Evolutionary conservation across 2,113 vertebrate genomes (phyloP).

Genomic region (Melanerpes formicivorus): DNA sequence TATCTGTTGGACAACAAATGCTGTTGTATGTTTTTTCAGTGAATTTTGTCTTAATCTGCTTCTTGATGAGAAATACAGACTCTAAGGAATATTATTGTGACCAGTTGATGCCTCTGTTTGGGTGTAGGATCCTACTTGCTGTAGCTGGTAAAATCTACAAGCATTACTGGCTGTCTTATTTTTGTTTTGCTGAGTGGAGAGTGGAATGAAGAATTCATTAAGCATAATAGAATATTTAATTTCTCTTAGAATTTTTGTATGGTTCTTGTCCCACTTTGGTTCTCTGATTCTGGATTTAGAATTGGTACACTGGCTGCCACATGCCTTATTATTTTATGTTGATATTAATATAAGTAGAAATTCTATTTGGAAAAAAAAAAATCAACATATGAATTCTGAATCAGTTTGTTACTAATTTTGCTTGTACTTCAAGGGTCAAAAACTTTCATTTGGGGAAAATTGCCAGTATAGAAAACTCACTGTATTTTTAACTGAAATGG

Average conservation of each 20-base stretch:
- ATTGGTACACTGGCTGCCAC: not conserved
- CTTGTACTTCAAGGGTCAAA: not conserved
- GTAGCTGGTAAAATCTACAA: not conserved
- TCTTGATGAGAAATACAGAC: not conserved
- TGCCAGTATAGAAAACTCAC: not conserved
- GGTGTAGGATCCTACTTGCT: not conserved
- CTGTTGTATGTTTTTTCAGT: not conserved
- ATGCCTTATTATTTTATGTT: not conserved
- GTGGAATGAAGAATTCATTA: not conserved
- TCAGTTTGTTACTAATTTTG: not conserved
- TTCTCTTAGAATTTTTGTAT: not conserved
- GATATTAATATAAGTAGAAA: not conserved
- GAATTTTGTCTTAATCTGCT: not conserved
- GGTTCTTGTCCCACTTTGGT: not conserved
- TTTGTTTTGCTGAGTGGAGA: not conserved
- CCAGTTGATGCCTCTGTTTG: not conserved
- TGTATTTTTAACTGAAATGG: constrained; percentile 2
- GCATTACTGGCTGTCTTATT: not conserved
- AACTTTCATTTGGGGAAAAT: not conserved
- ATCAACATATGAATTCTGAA: not conserved
- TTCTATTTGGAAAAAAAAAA: not conserved
- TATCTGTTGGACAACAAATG: not conserved
- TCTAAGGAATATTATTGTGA: not conserved
- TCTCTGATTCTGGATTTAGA: not conserved
- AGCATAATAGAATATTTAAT: not conserved